Conservation (phyloP, 2,888 invertebrate genomes). For the Leptinotarsa rubiginosa region DNA sequence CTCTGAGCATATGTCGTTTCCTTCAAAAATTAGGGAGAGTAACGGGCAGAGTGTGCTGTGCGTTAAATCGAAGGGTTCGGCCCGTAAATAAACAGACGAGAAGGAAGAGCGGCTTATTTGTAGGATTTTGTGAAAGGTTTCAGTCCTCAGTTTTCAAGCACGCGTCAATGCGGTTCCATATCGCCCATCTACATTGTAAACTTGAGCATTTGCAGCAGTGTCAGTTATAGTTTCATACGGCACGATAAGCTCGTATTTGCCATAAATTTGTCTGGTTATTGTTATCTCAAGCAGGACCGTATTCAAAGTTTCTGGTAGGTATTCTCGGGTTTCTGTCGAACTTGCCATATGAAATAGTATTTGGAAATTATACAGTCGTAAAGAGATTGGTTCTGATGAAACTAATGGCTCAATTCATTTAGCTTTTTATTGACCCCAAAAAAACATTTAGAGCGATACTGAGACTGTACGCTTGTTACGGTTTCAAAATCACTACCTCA, state of each 20-base stretch:
- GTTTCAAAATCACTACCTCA: too few relatives aligned
- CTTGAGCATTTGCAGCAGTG: constrained; percentile 7
- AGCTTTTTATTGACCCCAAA: too few relatives aligned
- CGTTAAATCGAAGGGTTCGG: constrained; percentile 27
- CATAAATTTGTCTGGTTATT: constrained; percentile 16
- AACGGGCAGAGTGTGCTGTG: constrained; percentile 33
- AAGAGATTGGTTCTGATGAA: too few relatives aligned
- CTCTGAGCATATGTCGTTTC: constrained; percentile 35
- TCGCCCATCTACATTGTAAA: background rate
- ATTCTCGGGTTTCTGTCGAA: too few relatives aligned
- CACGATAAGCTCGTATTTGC: background rate
- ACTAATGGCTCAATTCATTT: too few relatives aligned
- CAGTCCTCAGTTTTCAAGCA: constrained; percentile 13
- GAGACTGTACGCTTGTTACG: too few relatives aligned
- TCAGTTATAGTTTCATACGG: constrained; percentile 14
- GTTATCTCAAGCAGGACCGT: background rate
- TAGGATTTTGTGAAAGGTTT: constrained; percentile 7
- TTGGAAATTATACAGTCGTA: too few relatives aligned
- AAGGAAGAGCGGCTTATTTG: constrained; percentile 26
- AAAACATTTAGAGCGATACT: too few relatives aligned
- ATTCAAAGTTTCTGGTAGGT: background rate
- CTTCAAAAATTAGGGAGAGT: constrained; percentile 34
- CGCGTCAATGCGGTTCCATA: constrained; percentile 13
- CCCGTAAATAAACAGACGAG: constrained; percentile 25
- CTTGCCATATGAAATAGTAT: background rate